Evolutionary conservation across 2,797 vertebrate genomes (phyloP).

Genomic region (Fistularia tabacaria): DNA sequence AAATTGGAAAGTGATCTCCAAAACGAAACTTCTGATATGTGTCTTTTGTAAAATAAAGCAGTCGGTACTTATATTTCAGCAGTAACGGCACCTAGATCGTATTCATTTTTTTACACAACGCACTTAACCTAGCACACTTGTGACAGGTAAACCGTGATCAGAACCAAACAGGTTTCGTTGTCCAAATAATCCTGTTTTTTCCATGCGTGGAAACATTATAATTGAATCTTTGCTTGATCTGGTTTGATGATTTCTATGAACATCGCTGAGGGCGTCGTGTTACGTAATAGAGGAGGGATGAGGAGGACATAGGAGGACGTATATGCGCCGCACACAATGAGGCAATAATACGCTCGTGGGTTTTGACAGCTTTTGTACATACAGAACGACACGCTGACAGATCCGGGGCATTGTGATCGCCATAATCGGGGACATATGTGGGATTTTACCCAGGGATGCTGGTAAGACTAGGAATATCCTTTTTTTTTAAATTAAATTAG

Average conservation of each 20-base stretch:
- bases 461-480: conserved; percentile 28
- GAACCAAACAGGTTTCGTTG: too few relatives aligned
- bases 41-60: background rate
- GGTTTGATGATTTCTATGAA: background rate
- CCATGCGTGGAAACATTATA: background rate
- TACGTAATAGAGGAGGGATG: conserved; percentile 63
- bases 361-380: conserved; percentile 37
- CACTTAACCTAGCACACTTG: too few relatives aligned
- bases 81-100: too few relatives aligned
- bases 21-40: background rate
- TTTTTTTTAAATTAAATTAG: background rate
- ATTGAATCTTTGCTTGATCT: background rate
- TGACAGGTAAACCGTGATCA: too few relatives aligned
- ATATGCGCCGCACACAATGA: conserved; percentile 7
- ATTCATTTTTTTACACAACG: too few relatives aligned
- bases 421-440: background rate
- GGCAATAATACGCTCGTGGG: conserved; percentile 6
- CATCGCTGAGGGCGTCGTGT: conserved; percentile 35
- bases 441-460: background rate
- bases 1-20: background rate
- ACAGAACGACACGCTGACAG: conserved; percentile 1
- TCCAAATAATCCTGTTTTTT: too few relatives aligned
- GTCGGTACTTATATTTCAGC: too few relatives aligned
- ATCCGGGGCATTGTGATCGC: conserved; percentile 1
- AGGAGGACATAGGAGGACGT: conserved; percentile 4